These are phyloP conservation scores for Campoplex nolae DNA, from an alignment of 2,888 invertebrate species.

Conservation along the genomic window DNA sequence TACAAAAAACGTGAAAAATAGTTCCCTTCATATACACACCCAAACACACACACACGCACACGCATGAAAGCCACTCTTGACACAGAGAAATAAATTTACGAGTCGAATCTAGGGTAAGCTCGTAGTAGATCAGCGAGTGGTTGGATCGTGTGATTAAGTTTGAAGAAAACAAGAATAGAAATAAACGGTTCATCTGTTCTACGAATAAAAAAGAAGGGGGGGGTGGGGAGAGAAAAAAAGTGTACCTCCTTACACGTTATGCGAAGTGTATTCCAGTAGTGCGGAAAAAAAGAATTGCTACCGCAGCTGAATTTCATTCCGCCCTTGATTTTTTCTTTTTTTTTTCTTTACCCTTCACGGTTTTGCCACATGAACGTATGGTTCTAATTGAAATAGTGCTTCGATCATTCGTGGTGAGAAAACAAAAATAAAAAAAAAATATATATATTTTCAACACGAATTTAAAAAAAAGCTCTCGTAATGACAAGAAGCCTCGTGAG, in stretches of 20 bases:
- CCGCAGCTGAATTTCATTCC: background rate
- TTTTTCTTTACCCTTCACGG: background rate
- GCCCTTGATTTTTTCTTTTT: constrained; percentile 7
- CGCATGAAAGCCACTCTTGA: background rate
- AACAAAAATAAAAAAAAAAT: constrained; percentile 2
- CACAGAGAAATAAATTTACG: constrained; percentile 6
- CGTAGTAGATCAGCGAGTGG: background rate
- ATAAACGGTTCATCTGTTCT: constrained; percentile 3
- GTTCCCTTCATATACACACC: background rate
- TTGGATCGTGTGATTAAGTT: background rate
- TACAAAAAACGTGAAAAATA: background rate
- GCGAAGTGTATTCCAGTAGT: constrained; percentile 34
- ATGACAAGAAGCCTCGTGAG: constrained; percentile 58
- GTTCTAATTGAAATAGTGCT: constrained; percentile 11
- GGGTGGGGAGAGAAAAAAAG: constrained; percentile 1
- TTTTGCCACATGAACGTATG: background rate
- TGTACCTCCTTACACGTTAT: constrained; percentile 14
- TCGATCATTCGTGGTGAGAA: background rate
- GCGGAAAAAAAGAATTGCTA: constrained; percentile 20
- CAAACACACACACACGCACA: constrained; percentile 9
- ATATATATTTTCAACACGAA: background rate
- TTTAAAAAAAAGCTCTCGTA: constrained; percentile 25
- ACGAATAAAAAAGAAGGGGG: background rate
- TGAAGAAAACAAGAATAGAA: constrained; percentile 1
- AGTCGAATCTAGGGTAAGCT: background rate